A percentile compares a stretch with the other conserved stretches of the same genome.
Conservation (phyloP, 2,797 vertebrate species). For the Phoeniculus purpureus region DNA sequence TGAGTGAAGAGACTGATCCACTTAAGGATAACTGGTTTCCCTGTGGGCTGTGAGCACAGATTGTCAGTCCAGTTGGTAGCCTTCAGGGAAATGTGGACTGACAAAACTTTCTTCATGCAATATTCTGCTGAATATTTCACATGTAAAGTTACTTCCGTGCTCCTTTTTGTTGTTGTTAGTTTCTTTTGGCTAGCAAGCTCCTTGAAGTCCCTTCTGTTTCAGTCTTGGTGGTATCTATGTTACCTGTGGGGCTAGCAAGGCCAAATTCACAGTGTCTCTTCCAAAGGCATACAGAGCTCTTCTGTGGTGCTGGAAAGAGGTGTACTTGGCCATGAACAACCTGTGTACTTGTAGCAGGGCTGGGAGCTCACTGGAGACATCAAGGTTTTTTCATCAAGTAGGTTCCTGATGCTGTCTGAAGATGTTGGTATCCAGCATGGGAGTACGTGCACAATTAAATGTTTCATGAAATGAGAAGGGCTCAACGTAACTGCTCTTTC, state of each 20-base stretch:
- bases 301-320: neutral
- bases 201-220: neutral
- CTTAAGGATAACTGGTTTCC: neutral
- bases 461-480: neutral
- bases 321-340: neutral
- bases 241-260: neutral
- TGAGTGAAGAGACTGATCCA: neutral
- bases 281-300: neutral
- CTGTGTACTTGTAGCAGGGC: neutral
- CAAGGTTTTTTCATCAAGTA: neutral
- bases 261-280: neutral
- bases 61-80: neutral
- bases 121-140: neutral
- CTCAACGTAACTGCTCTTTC: neutral
- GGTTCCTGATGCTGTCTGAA: neutral
- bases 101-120: neutral
- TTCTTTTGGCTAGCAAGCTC: neutral
- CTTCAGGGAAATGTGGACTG: neutral
- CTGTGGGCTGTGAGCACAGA: neutral
- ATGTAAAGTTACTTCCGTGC: neutral
- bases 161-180: neutral
- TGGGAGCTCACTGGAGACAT: neutral
- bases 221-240: accelerated
- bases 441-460: neutral
- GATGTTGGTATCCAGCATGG: neutral